Evolutionary conservation across 2,888 invertebrate genomes (phyloP).

Genomic region (Synergus itoensis): DNA sequence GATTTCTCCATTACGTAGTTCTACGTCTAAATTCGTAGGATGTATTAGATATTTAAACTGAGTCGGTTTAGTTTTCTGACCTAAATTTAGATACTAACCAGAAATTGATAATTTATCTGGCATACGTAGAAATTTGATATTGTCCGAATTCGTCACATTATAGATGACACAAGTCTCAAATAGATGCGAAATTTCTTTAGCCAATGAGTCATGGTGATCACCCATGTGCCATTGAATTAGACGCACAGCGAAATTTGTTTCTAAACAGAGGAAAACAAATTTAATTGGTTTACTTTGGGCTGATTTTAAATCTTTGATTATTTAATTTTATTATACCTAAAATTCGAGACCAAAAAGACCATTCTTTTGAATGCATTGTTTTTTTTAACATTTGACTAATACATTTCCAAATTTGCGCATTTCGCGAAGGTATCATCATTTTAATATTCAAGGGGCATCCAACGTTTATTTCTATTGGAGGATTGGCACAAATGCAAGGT

Average conservation of each 20-base stretch:
- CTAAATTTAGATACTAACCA: conserved; percentile 52
- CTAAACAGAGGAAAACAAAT: conserved; percentile 54
- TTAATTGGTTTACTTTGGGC: neutral
- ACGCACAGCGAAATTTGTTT: conserved; percentile 67
- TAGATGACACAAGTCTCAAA: conserved; percentile 65
- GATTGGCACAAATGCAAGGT: conserved; percentile 57
- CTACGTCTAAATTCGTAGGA: conserved; percentile 5
- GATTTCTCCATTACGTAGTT: conserved; percentile 43
- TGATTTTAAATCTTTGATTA: neutral
- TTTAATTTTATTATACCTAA: conserved; percentile 58
- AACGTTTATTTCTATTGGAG: conserved; percentile 38
- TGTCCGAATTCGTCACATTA: conserved; percentile 50
- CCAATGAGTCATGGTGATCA: conserved; percentile 57
- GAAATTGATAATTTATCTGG: conserved; percentile 55
- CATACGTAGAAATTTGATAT: conserved; percentile 44
- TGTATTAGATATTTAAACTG: neutral
- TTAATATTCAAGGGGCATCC: conserved; percentile 59
- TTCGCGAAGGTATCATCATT: conserved; percentile 60
- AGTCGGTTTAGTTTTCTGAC: neutral
- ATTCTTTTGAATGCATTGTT: conserved; percentile 62
- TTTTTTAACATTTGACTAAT: conserved; percentile 66
- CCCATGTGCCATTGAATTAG: conserved; percentile 69
- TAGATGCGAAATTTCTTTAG: conserved; percentile 64
- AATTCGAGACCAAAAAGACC: conserved; percentile 68
- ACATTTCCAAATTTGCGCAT: conserved; percentile 65